Percentiles rank a stretch among this genome's conserved stretches.
phyloP scores from a whole-genome alignment of 2,113 vertebrate species.

The Oreochromis niloticus region DNA sequence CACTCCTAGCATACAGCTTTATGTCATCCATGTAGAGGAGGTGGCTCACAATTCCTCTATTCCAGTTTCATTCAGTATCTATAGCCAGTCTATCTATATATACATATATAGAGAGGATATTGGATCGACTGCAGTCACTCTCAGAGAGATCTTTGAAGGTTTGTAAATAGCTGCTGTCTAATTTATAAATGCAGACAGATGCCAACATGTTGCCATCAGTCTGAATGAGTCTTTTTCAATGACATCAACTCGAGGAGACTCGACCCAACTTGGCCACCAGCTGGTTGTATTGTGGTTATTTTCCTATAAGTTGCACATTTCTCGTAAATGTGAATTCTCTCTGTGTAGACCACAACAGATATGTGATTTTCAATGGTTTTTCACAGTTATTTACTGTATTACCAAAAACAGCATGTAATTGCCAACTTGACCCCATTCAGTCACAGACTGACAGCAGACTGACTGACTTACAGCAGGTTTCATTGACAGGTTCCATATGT shows the following conservation, averaged over 20 bases:
- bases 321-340: not conserved
- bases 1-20: not conserved
- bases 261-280: not conserved
- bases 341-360: not conserved
- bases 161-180: not conserved
- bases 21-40: not conserved
- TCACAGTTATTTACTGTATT: not conserved
- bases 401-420: not conserved
- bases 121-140: not conserved
- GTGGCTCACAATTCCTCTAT: not conserved
- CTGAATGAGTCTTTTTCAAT: not conserved
- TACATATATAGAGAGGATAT: not conserved
- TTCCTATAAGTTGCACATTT: not conserved
- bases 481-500: not conserved
- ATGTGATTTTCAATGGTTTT: not conserved
- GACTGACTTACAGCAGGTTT: not conserved
- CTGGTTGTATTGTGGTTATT: not conserved
- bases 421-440: not conserved
- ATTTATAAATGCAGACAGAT: not conserved
- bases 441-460: not conserved
- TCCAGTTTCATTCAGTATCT: not conserved
- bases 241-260: not conserved
- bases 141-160: not conserved
- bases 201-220: not conserved
- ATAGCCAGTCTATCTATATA: not conserved